These are phyloP conservation scores for Marronus borbonicus DNA, from an alignment of 2,888 invertebrate genomes.

Conservation along the genomic window DNA sequence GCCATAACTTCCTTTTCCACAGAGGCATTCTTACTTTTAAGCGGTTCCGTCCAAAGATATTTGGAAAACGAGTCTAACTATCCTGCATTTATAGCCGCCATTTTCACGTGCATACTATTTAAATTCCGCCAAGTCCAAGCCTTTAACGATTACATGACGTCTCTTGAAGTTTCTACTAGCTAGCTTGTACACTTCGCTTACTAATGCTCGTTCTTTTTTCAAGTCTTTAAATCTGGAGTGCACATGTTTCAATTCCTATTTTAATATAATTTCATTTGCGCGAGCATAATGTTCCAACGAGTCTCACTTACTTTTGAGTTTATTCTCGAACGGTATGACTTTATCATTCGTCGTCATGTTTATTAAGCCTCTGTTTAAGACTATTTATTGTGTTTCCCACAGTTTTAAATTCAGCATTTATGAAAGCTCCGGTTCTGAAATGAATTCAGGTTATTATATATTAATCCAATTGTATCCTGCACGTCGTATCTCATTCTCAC, in stretches of 20 bases:
- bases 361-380: neutral
- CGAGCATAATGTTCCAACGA: neutral
- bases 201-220: neutral
- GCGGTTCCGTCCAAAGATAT: too few relatives aligned
- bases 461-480: neutral
- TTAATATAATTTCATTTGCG: neutral
- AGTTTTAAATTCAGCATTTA: neutral
- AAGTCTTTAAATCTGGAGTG: neutral
- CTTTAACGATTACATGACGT: constrained; percentile 62
- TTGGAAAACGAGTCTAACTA: too few relatives aligned
- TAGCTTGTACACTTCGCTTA: constrained; percentile 55
- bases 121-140: constrained; percentile 63
- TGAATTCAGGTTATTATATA: neutral
- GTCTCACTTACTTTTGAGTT: neutral
- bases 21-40: too few relatives aligned
- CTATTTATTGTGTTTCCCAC: neutral
- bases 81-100: too few relatives aligned
- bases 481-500: too few relatives aligned
- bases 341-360: neutral
- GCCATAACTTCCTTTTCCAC: too few relatives aligned
- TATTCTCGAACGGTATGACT: neutral
- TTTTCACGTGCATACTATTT: neutral
- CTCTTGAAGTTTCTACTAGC: constrained; percentile 63
- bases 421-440: neutral
- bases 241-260: neutral